phyloP scores from a whole-genome alignment of 2,113 vertebrate species.

The Leuciscus idus region DNA sequence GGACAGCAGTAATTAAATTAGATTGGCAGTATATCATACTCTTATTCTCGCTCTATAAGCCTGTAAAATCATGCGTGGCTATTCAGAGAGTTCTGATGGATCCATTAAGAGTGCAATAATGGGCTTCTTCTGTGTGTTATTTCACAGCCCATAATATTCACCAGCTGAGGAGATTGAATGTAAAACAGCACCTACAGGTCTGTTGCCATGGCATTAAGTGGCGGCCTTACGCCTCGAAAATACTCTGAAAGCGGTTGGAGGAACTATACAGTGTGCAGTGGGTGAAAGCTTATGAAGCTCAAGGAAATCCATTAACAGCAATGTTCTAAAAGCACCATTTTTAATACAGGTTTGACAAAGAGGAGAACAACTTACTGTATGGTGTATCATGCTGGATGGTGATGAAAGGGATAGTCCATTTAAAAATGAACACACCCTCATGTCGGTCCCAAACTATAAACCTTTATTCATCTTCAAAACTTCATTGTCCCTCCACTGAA shows the following conservation, averaged over 20 bases:
- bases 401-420: neutral
- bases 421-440: neutral
- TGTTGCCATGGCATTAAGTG: slow-evolving; percentile 40
- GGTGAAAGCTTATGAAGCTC: neutral
- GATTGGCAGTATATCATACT: neutral
- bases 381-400: neutral
- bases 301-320: slow-evolving; percentile 1
- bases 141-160: slow-evolving; percentile 32
- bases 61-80: slow-evolving; percentile 8
- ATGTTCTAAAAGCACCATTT: neutral
- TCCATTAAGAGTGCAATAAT: slow-evolving; percentile 32
- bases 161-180: slow-evolving; percentile 13
- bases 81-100: slow-evolving; percentile 20
- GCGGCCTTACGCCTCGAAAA: slow-evolving; percentile 14
- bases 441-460: neutral
- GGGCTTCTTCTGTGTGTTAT: slow-evolving; percentile 1
- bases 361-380: slow-evolving; percentile 4
- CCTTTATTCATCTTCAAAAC: neutral
- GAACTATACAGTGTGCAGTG: neutral
- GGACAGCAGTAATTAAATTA: slow-evolving; percentile 18
- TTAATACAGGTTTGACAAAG: neutral
- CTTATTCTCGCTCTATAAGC: neutral
- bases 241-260: neutral
- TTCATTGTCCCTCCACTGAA: neutral
- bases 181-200: slow-evolving; percentile 33